Evolutionary conservation across 2,113 vertebrate species (phyloP).

Genomic region (Picathartes gymnocephalus): DNA sequence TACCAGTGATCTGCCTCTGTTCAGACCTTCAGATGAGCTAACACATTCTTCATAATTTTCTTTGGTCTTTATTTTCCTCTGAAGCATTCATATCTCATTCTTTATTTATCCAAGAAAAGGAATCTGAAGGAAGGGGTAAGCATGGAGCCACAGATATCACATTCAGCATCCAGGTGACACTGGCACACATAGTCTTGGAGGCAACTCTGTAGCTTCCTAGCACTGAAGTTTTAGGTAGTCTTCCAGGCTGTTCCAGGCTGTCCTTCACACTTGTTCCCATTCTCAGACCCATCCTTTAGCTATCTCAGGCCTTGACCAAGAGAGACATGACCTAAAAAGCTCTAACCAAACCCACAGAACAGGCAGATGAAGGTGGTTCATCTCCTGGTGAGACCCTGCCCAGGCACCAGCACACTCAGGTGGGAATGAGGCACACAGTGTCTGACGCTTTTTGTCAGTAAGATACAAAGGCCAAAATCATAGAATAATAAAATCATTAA

Average conservation of each 20-base stretch:
- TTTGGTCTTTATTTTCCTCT: not conserved
- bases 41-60: not conserved
- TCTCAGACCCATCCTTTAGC: not conserved
- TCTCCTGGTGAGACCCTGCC: fast-evolving
- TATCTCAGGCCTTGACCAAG: not conserved
- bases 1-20: not conserved
- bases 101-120: not conserved
- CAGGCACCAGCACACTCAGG: fast-evolving
- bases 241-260: not conserved
- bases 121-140: not conserved
- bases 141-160: not conserved
- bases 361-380: not conserved
- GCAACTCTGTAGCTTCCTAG: not conserved
- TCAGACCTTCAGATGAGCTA: not conserved
- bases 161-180: not conserved
- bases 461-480: fast-evolving
- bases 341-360: not conserved
- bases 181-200: not conserved
- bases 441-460: not conserved
- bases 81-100: not conserved
- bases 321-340: not conserved
- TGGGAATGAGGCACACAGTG: fast-evolving
- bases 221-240: not conserved
- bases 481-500: not conserved
- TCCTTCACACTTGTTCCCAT: not conserved